Conservation (phyloP, 2,797 vertebrate species). For the Eleutherodactylus coqui region DNA sequence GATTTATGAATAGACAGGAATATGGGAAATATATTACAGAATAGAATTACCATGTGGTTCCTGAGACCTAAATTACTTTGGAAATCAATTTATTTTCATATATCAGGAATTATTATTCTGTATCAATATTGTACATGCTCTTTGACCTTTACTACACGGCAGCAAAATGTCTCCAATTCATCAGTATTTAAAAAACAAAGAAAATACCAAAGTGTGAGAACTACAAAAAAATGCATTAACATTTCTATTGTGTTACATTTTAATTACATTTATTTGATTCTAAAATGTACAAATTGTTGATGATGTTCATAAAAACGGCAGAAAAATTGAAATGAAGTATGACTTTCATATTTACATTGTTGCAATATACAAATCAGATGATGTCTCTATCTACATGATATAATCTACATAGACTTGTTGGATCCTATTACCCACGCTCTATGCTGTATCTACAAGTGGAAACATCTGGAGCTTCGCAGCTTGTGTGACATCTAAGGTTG, state of each 20-base stretch:
- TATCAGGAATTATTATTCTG: slow-evolving; percentile 3
- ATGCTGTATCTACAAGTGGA: background rate
- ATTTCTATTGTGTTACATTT: background rate
- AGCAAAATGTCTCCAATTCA: background rate
- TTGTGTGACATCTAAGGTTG: background rate
- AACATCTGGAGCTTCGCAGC: background rate
- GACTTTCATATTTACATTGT: background rate
- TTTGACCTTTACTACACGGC: background rate
- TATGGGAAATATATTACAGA: slow-evolving; percentile 28
- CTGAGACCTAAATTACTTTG: background rate
- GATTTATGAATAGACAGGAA: slow-evolving; percentile 46
- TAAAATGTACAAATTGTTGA: background rate
- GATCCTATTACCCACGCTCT: background rate
- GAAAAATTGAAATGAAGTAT: no score
- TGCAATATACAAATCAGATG: background rate
- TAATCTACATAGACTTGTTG: background rate
- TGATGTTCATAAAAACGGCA: background rate
- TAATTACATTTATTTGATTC: background rate
- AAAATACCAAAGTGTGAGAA: background rate
- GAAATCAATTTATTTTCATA: slow-evolving; percentile 32
- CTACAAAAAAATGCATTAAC: background rate
- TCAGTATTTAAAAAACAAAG: background rate
- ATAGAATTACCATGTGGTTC: slow-evolving; percentile 25
- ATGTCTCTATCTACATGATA: background rate
- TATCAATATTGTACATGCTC: slow-evolving; percentile 20